A percentile compares a stretch with the other conserved stretches of the same genome.
Conservation (phyloP, 2,888 invertebrate species). For the Monopis laevigella region DNA sequence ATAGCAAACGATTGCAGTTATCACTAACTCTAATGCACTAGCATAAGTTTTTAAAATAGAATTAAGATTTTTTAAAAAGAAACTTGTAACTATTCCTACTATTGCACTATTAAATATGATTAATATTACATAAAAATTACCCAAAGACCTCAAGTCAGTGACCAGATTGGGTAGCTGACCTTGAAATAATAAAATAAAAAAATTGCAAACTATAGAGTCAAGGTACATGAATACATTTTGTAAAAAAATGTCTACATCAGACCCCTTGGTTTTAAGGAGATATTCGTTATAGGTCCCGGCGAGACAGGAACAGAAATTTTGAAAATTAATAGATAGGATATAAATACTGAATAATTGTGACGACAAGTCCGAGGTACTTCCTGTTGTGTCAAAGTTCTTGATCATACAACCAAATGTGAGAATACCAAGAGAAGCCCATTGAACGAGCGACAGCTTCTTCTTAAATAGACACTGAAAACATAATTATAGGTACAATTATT, state of each 20-base stretch:
- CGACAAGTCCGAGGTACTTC: slow-evolving; percentile 33
- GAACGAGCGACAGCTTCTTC: slow-evolving; percentile 79
- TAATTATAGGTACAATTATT: too few species aligned
- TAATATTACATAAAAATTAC: slow-evolving; percentile 76
- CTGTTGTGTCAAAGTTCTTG: slow-evolving; percentile 75
- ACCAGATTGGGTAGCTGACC: slow-evolving; percentile 73
- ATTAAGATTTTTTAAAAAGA: slow-evolving; percentile 91
- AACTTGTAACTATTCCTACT: slow-evolving; percentile 92
- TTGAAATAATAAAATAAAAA: slow-evolving; percentile 73
- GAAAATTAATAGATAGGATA: slow-evolving; percentile 73
- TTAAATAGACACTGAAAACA: slow-evolving; percentile 82
- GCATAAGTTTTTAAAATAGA: slow-evolving; percentile 97
- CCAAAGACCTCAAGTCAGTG: slow-evolving; percentile 63
- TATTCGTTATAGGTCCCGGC: slow-evolving; percentile 98
- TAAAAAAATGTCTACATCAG: slow-evolving; percentile 86
- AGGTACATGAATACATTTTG: slow-evolving; percentile 97
- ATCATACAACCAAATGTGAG: slow-evolving; percentile 91
- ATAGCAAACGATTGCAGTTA: slow-evolving; percentile 90
- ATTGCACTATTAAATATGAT: slow-evolving; percentile 90
- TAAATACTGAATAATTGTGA: slow-evolving; percentile 65
- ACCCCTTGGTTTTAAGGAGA: slow-evolving; percentile 85
- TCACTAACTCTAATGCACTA: slow-evolving; percentile 89
- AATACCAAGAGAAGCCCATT: slow-evolving; percentile 90
- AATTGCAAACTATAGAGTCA: slow-evolving; percentile 92
- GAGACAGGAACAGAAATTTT: slow-evolving; percentile 91